phyloP scores from a whole-genome alignment of 2,113 vertebrate species.

The Zapornia atra region DNA sequence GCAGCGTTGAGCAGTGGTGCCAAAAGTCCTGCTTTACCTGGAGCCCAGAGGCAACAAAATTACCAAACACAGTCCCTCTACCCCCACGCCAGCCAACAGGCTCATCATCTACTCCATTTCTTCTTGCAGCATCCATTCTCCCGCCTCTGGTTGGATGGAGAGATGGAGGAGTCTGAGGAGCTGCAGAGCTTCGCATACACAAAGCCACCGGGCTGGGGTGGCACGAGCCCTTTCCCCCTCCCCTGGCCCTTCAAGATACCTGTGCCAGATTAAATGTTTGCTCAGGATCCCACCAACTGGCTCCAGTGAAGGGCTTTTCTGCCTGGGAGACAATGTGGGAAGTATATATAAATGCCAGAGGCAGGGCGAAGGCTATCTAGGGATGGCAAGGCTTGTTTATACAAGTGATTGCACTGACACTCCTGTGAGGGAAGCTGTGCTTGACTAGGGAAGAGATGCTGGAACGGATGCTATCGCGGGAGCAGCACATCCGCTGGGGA shows the following conservation, averaged over 20 bases:
- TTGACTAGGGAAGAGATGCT: neutral
- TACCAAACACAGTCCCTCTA: neutral
- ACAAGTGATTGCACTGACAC: neutral
- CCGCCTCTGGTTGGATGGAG: neutral
- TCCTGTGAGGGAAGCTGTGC: neutral
- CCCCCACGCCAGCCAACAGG: neutral
- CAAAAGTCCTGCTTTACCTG: neutral
- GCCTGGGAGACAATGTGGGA: fast-evolving
- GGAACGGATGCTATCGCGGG: neutral
- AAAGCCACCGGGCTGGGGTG: fast-evolving
- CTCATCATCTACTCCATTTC: neutral
- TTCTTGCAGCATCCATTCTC: neutral
- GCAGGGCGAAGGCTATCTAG: neutral
- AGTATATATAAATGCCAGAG: neutral
- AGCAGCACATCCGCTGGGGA: neutral
- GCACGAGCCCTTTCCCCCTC: neutral
- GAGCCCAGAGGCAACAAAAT: neutral
- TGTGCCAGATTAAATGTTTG: neutral
- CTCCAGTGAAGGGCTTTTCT: neutral
- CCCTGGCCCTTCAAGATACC: neutral
- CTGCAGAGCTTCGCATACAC: neutral
- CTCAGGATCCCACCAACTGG: neutral
- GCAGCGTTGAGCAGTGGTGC: neutral
- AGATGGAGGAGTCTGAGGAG: neutral
- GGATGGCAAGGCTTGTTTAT: neutral